Conservation (phyloP, 2,113 vertebrate genomes). For the Balaeniceps rex region DNA sequence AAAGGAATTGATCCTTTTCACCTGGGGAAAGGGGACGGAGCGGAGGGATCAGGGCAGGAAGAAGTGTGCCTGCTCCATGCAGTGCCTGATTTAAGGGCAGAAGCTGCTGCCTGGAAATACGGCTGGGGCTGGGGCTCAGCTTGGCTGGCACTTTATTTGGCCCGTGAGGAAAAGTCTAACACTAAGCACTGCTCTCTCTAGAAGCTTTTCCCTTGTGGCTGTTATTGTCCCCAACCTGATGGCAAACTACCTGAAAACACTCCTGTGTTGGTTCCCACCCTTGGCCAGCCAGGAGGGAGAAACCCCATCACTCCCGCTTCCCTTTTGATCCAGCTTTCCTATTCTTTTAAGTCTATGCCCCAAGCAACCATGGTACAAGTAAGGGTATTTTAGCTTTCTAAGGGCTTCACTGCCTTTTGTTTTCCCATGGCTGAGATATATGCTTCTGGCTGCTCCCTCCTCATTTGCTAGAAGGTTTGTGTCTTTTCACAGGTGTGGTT, state of each 20-base stretch:
- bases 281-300: background rate
- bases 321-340: background rate
- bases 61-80: rapidly evolving
- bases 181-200: background rate
- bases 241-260: background rate
- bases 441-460: background rate
- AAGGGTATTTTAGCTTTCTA: background rate
- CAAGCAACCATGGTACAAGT: background rate
- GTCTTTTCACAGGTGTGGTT: background rate
- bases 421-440: background rate
- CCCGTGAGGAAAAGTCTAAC: background rate
- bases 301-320: background rate
- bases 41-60: background rate
- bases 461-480: background rate
- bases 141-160: background rate
- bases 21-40: background rate
- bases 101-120: background rate
- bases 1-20: background rate
- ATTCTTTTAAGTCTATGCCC: background rate
- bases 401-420: background rate
- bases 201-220: background rate
- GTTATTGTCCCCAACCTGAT: background rate
- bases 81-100: background rate
- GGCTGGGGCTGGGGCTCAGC: background rate
- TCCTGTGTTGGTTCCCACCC: background rate